Conservation (phyloP, 2,888 invertebrate species). For the Volucella bombylans region DNA sequence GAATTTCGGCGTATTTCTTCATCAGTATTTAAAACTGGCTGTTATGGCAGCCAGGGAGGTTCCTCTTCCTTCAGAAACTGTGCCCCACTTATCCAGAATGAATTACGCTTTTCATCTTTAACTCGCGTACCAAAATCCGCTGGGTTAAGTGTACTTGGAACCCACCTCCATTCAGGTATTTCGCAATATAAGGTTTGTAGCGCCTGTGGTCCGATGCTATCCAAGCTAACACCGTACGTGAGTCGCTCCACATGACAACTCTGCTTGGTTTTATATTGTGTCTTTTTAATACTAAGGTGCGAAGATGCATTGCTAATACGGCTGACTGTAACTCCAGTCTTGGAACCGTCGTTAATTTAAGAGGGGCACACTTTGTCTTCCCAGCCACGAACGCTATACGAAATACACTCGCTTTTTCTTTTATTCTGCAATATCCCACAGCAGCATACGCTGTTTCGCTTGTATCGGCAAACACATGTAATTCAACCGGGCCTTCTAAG, state of each 20-base stretch:
- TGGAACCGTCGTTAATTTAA: too few relatives aligned
- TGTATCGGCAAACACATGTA: conserved; percentile 57
- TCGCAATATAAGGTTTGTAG: conserved; percentile 73
- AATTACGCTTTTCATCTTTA: too few relatives aligned
- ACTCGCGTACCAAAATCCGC: neutral
- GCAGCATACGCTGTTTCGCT: conserved; percentile 29
- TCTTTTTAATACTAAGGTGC: conserved; percentile 12
- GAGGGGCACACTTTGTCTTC: conserved; percentile 34
- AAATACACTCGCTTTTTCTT: too few relatives aligned
- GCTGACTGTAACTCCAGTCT: conserved; percentile 44
- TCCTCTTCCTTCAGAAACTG: too few relatives aligned
- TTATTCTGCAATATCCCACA: too few relatives aligned
- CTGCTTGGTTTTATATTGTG: conserved; percentile 3
- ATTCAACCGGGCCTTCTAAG: conserved; percentile 13
- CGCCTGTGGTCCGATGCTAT: conserved; percentile 49
- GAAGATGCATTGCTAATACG: conserved; percentile 35
- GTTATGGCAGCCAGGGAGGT: neutral
- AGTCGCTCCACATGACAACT: conserved; percentile 50
- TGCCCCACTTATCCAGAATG: too few relatives aligned
- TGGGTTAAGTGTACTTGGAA: neutral
- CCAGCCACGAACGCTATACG: conserved; percentile 30
- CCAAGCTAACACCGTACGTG: conserved; percentile 52
- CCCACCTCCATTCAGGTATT: neutral
- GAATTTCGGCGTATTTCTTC: too few relatives aligned
- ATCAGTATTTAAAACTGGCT: too few relatives aligned